Base-by-base conservation (phyloP, 2,113 vertebrate species). In the Pelvicachromis taeniatus region DNA sequence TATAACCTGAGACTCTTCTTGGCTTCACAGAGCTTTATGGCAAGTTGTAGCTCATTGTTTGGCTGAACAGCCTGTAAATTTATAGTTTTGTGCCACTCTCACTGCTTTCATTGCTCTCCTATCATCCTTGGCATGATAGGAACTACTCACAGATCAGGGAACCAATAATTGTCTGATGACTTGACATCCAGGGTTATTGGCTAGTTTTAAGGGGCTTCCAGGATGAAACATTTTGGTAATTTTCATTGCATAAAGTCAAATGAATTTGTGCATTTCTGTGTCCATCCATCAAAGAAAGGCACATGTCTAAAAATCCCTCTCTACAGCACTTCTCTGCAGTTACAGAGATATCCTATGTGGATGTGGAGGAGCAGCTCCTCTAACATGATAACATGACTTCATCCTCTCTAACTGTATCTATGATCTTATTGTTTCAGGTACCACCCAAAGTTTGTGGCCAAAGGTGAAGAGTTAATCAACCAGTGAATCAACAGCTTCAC, bases 71-170 rank as follows among this genome's bases (percentile, higher is more conserved):
- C 42, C 26, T 75, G 26, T 19, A 50, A 29, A 48, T 75, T 19
- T 31, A 31, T 19, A 50, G 68, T 50, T 50, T 42, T 31, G 68
- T 4, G 19, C 16, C 9, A 50, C 1, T 50, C 9, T 48, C 42
- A 48, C 42, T 73, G 65, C 40, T 50, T 3, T 17, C 48, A 50
- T 16, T 52, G 50, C 50, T 73, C 9, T 50, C 0, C 16, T 73
- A 19, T 50, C 0, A 2, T 50, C 23, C 26, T 50, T 75, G 68
- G 42, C 16, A 19, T 1, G 0, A 12, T 29, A 48, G 23, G 42
- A 29, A 73, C 42, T 50, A 31, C 21, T 0, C 68, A 50, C 26
- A 31, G 68, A 48, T 75, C 68, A 75, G 68, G 42, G 23, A 73
- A 50, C 68, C 0, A 6, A 50, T 75, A 50, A 31, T 8, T 75